Conservation (phyloP, 2,113 vertebrate species). For the Baryphthengus martii region DNA sequence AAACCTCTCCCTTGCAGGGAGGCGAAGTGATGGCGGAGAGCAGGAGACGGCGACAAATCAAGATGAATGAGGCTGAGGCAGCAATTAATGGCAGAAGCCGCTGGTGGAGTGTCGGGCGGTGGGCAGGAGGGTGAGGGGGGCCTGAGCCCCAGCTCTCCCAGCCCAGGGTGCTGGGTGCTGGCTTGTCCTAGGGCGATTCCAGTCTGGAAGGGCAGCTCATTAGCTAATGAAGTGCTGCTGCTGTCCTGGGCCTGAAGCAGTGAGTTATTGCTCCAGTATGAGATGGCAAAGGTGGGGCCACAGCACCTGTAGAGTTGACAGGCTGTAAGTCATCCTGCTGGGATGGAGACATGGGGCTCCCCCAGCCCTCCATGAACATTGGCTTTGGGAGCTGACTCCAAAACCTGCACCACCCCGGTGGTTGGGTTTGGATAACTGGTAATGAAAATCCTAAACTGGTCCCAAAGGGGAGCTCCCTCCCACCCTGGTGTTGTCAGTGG, state of each 20-base stretch:
- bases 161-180: background rate
- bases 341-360: background rate
- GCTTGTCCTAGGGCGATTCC: background rate
- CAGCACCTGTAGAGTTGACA: fast-evolving
- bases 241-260: background rate
- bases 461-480: background rate
- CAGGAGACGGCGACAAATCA: background rate
- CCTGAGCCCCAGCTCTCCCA: background rate
- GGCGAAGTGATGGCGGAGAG: background rate
- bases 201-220: fast-evolving
- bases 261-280: fast-evolving
- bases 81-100: background rate
- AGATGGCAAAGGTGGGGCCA: background rate
- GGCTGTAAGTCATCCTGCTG: background rate
- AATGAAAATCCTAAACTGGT: background rate
- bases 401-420: background rate
- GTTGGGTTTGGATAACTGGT: background rate
- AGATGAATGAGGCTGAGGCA: slow-evolving; percentile 53
- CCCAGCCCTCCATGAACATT: fast-evolving
- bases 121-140: fast-evolving
- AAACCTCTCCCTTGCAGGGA: background rate
- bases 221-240: background rate
- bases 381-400: background rate
- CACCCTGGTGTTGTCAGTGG: background rate
- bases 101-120: background rate